Evolutionary conservation across 2,888 invertebrate genomes (phyloP).

Genomic region (Fragum fragum): DNA sequence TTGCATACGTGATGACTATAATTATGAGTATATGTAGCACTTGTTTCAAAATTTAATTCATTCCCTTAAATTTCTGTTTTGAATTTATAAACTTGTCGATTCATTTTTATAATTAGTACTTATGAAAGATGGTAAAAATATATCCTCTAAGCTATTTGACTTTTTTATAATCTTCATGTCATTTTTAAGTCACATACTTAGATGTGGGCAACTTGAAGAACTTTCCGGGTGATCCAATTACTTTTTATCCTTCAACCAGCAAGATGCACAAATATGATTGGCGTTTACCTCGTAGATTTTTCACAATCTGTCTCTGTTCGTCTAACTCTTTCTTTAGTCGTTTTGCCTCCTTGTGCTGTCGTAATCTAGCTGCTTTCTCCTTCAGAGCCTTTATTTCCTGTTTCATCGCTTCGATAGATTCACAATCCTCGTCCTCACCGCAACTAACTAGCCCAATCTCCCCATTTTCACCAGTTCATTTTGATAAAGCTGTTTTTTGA

Average conservation of each 20-base stretch:
- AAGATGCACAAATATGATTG: conserved; percentile 11
- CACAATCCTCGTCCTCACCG: too few species aligned
- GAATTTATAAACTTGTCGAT: too few species aligned
- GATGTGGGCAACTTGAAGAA: conserved; percentile 14
- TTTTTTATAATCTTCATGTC: neutral
- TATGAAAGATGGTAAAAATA: conserved; percentile 13
- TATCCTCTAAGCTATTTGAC: neutral
- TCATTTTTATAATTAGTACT: too few species aligned
- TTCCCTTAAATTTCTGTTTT: too few species aligned
- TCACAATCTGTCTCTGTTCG: neutral
- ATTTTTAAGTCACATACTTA: conserved; percentile 1
- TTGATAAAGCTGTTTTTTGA: too few species aligned
- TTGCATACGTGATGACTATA: neutral
- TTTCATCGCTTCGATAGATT: neutral
- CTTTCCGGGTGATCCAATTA: conserved; percentile 10
- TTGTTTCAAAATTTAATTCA: too few species aligned
- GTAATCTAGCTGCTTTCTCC: neutral
- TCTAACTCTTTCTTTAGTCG: neutral
- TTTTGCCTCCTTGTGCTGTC: neutral
- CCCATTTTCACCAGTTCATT: too few species aligned
- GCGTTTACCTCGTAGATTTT: conserved; percentile 8
- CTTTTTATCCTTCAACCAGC: conserved; percentile 18
- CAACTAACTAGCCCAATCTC: too few species aligned
- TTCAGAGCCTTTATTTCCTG: neutral
- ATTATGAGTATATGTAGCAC: neutral